phyloP scores from a whole-genome alignment of 2,888 invertebrate genomes.

The Volucella inflata region DNA sequence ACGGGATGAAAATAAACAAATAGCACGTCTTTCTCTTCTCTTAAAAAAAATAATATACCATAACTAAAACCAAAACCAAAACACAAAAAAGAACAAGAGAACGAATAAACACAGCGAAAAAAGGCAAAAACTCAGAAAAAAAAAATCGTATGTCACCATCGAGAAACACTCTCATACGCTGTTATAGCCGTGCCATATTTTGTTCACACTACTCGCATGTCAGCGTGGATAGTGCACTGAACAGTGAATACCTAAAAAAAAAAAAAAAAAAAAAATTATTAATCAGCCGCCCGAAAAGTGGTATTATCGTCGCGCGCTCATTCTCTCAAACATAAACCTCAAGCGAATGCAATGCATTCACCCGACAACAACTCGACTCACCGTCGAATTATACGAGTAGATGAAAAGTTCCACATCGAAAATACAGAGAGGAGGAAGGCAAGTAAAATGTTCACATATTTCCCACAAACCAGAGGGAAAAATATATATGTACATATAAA shows the following conservation, averaged over 20 bases:
- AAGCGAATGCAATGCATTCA: slow-evolving; percentile 47
- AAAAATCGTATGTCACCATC: slow-evolving; percentile 59
- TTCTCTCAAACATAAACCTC: background rate
- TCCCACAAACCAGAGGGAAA: slow-evolving; percentile 20
- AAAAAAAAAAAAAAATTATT: slow-evolving; percentile 61
- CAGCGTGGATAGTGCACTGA: slow-evolving; percentile 69
- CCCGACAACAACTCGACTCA: slow-evolving; percentile 11
- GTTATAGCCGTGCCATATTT: background rate
- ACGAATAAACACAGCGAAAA: slow-evolving; percentile 10
- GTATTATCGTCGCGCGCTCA: slow-evolving; percentile 44
- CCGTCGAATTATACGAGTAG: slow-evolving; percentile 1
- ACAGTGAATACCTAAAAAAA: slow-evolving; percentile 70
- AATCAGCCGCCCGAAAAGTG: slow-evolving; percentile 69
- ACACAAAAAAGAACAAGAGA: background rate
- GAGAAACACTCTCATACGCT: too few relatives aligned
- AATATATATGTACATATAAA: background rate
- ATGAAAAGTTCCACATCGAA: background rate
- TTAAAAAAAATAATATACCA: background rate
- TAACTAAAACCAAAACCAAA: slow-evolving; percentile 1
- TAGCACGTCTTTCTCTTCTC: slow-evolving; percentile 35
- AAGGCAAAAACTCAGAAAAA: slow-evolving; percentile 59
- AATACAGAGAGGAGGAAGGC: background rate
- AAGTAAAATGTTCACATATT: slow-evolving; percentile 20
- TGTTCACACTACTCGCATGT: slow-evolving; percentile 24
- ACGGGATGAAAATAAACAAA: slow-evolving; percentile 45